Evolutionary conservation across 2,888 invertebrate genomes (phyloP), one percentile per base, ranked within the genome.

Genomic region (Himalopsyche japonica): DNA sequence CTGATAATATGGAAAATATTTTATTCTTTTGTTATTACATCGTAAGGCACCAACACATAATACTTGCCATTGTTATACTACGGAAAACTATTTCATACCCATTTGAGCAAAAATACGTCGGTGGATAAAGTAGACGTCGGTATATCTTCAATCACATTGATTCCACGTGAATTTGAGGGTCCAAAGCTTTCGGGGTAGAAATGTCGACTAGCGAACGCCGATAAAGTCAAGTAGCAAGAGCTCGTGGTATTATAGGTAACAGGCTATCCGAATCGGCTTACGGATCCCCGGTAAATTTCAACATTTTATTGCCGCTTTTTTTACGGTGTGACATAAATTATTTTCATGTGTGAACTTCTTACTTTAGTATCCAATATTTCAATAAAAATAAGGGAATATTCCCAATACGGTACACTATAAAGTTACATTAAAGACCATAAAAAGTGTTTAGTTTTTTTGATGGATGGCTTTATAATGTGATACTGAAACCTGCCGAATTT

Each of bases 291-390:
- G 43, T 82, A 82, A 76, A 76, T 76, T 76, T 82, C 43, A 47
- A 70, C 32, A 76, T 82, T 82, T 82, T 76, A 82, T 82, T 82
- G 82, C 80, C 34, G 10, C 43, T n/a, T 27, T n/a, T 82, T 82
- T 82, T 82, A 82, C 82, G 82, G 76, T 81, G 7, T 18, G 43
- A 48, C 43, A 76, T 82, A 82, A 82, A 82, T 70, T 70, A 76
- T 77, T 77, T 77, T 77, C 77, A 34, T 34, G 43, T 77, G 77
- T 77, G 43, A 77, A 77, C 43, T 77, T 77, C 37, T 77, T 34
- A 77, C 43, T 77, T 34, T 43, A 77, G 24, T 77, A 27, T 15
- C 20, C 27, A 27, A 24, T 70, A 70, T 70, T 70, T 70, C 70
- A 70, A 70, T 70, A 70, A 30, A 70, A 70, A 70, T 70, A 70